Percentiles rank a stretch among this genome's conserved stretches.
Evolutionary conservation across 2,888 invertebrate genomes (phyloP).

Genomic region (Andrena haemorrhoa): DNA sequence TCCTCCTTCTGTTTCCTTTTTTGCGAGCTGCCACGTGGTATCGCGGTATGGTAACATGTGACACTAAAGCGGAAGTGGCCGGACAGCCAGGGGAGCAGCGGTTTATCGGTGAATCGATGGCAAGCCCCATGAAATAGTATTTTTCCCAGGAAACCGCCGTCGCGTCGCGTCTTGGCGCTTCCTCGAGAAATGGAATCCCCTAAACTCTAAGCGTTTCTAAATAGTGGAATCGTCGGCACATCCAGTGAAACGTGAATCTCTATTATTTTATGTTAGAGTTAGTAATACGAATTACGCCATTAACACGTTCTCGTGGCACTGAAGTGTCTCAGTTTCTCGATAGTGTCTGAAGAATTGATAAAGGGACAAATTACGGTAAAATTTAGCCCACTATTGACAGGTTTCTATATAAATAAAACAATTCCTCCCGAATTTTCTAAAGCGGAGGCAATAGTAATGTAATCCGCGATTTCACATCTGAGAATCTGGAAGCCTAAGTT

Average conservation of each 20-base stretch:
- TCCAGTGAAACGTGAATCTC: neutral
- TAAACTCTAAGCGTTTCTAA: neutral
- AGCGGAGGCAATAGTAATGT: too few relatives aligned
- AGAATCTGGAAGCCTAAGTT: too few relatives aligned
- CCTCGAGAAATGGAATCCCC: constrained; percentile 21
- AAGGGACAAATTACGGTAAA: too few relatives aligned
- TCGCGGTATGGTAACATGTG: constrained; percentile 35
- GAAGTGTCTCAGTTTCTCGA: too few relatives aligned
- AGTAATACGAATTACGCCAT: neutral
- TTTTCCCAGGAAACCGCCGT: constrained; percentile 17
- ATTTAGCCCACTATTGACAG: too few relatives aligned
- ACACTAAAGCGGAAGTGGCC: constrained; percentile 35
- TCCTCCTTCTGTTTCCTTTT: neutral
- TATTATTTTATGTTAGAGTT: neutral
- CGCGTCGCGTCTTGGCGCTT: neutral
- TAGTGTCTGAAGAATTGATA: too few relatives aligned
- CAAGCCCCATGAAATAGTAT: constrained; percentile 19
- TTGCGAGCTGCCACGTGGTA: constrained; percentile 16
- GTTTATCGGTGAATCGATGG: constrained; percentile 35
- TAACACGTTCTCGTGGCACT: too few relatives aligned
- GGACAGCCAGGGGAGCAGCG: constrained; percentile 42
- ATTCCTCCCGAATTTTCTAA: too few relatives aligned
- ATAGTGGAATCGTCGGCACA: neutral
- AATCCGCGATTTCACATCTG: too few relatives aligned
- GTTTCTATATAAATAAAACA: too few relatives aligned